These are phyloP conservation scores for Aleiodes leptofemur DNA, from an alignment of 2,888 invertebrate genomes.

Conservation along the genomic window DNA sequence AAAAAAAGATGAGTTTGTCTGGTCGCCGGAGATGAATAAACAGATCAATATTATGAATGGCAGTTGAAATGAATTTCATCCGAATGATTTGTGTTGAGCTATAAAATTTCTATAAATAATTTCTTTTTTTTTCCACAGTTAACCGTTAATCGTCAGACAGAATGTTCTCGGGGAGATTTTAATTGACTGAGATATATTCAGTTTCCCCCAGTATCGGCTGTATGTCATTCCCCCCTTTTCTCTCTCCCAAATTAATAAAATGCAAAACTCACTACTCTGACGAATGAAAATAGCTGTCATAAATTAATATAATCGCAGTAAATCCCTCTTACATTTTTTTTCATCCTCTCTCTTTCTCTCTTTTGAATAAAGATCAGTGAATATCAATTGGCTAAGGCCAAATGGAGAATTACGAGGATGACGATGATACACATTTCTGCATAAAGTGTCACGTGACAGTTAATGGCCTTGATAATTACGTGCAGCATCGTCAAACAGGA, in stretches of 20 bases:
- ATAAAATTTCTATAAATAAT: slow-evolving; percentile 13
- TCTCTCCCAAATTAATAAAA: neutral
- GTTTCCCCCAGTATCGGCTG: slow-evolving; percentile 4
- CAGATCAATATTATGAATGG: slow-evolving; percentile 33
- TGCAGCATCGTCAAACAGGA: slow-evolving; percentile 86
- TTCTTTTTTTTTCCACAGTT: neutral
- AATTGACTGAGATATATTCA: slow-evolving; percentile 35
- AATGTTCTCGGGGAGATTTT: neutral
- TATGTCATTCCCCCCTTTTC: too few relatives aligned
- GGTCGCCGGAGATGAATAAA: slow-evolving; percentile 14
- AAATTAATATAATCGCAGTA: slow-evolving; percentile 10
- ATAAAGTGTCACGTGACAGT: slow-evolving; percentile 91
- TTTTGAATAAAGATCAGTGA: neutral
- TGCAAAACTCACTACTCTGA: neutral
- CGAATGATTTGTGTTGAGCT: slow-evolving; percentile 15
- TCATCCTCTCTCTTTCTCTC: neutral
- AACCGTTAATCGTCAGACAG: slow-evolving; percentile 12
- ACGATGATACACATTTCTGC: slow-evolving; percentile 92
- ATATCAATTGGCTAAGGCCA: too few relatives aligned
- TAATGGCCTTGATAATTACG: slow-evolving; percentile 89
- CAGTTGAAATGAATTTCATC: slow-evolving; percentile 22
- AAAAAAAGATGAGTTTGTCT: slow-evolving; percentile 22
- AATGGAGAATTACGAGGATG: slow-evolving; percentile 78
- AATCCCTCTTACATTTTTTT: neutral
- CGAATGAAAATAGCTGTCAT: neutral